phyloP scores from a whole-genome alignment of 2,113 vertebrate species.

The Chaenocephalus aceratus region DNA sequence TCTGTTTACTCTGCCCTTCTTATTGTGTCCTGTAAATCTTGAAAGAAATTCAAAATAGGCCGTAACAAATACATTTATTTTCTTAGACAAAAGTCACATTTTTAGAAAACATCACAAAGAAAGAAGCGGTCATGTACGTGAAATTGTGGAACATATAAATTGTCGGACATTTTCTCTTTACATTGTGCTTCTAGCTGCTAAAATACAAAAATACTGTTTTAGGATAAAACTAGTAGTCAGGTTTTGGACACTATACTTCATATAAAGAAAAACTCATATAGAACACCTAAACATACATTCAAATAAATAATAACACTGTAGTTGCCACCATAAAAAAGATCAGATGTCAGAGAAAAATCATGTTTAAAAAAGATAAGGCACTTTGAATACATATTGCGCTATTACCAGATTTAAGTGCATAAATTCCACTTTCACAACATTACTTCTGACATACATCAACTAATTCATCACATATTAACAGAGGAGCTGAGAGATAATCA shows the following conservation, averaged over 20 bases:
- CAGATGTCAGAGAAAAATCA: constrained; percentile 37
- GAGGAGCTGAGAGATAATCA: constrained; percentile 56
- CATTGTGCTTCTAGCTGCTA: constrained; percentile 39
- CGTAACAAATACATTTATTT: constrained; percentile 43
- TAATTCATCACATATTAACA: constrained; percentile 37
- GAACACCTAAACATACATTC: constrained; percentile 67
- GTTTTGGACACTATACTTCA: constrained; percentile 50
- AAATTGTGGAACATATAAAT: constrained; percentile 21
- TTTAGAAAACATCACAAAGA: constrained; percentile 19
- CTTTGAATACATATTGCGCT: constrained; percentile 45
- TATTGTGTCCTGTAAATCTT: neutral
- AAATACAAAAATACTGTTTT: constrained; percentile 23
- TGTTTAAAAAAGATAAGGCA: constrained; percentile 49
- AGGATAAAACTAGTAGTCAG: constrained; percentile 74
- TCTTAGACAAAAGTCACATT: constrained; percentile 8
- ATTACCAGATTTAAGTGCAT: constrained; percentile 64
- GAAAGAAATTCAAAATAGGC: constrained; percentile 1
- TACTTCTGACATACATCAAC: constrained; percentile 5
- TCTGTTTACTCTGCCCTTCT: neutral
- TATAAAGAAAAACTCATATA: constrained; percentile 28
- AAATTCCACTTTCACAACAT: constrained; percentile 41
- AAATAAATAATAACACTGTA: constrained; percentile 76
- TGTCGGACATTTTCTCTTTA: neutral
- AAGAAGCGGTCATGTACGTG: neutral
- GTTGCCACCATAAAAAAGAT: constrained; percentile 39